These are phyloP conservation scores for Antitype chi DNA, from an alignment of 2,888 invertebrate genomes.

Conservation along the genomic window DNA sequence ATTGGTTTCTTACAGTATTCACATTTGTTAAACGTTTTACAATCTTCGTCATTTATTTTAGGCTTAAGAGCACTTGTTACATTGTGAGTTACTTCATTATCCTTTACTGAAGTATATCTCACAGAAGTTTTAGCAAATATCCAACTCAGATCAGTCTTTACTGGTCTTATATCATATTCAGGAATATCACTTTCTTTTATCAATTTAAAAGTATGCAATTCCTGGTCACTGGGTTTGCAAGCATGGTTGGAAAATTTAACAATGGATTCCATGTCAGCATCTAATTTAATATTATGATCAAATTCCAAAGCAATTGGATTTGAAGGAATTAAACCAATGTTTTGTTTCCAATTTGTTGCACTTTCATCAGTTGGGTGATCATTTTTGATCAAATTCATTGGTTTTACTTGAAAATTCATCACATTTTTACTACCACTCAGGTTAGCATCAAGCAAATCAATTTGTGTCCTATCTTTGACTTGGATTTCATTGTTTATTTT, in stretches of 20 bases:
- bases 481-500: conserved; percentile 5
- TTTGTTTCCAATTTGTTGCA: not conserved
- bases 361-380: not conserved
- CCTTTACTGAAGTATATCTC: not conserved
- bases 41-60: conserved; percentile 43
- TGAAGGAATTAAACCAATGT: not conserved
- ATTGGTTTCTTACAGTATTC: conserved; percentile 70
- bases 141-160: not conserved
- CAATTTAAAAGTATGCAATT: not conserved
- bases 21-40: conserved; percentile 70
- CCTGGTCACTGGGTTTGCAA: not conserved
- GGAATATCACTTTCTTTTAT: not conserved
- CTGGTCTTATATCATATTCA: not conserved
- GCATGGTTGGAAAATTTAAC: not conserved
- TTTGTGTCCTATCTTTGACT: conserved; percentile 1
- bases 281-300: not conserved
- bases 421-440: no score
- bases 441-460: not conserved
- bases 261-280: rapidly evolving
- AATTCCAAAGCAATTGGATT: conserved; percentile 16
- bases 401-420: not conserved
- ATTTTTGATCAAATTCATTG: not conserved
- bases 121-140: conserved; percentile 12
- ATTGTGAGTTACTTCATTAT: not conserved
- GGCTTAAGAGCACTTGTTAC: not conserved